These are phyloP conservation scores for Phlogophora meticulosa DNA, from an alignment of 2,888 invertebrate genomes.

Conservation along the genomic window DNA sequence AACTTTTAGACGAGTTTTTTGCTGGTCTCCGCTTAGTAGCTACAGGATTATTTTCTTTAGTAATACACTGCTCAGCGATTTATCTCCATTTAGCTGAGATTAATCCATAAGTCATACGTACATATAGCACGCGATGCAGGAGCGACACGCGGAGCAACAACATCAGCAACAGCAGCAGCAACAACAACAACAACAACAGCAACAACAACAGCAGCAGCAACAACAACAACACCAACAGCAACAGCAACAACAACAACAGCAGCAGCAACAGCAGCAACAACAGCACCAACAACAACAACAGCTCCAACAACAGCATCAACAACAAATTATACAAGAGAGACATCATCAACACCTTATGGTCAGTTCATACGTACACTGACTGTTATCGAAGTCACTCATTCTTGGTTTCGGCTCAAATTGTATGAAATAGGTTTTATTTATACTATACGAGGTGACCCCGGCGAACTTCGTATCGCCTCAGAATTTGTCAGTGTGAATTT, in stretches of 20 bases:
- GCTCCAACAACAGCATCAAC: constrained; percentile 70
- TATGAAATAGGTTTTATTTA: no score
- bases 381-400: constrained; percentile 18
- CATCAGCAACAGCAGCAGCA: constrained; percentile 66
- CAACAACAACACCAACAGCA: constrained; percentile 56
- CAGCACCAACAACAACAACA: constrained; percentile 49
- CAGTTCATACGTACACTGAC: constrained; percentile 32
- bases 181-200: constrained; percentile 15
- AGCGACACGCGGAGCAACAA: constrained; percentile 66
- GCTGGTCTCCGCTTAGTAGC: constrained; percentile 15
- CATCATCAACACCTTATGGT: constrained; percentile 76
- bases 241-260: constrained; percentile 58
- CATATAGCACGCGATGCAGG: constrained; percentile 67
- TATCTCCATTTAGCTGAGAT: constrained; percentile 35
- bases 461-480: no score
- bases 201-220: constrained; percentile 14
- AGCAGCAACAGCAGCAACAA: constrained; percentile 21
- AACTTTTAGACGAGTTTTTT: constrained; percentile 19
- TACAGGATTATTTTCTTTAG: constrained; percentile 14
- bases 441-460: no score
- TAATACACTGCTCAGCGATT: constrained; percentile 31
- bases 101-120: constrained; percentile 50
- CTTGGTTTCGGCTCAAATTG: no score
- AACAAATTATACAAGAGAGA: constrained; percentile 75
- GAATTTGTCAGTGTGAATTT: no score